A percentile compares a stretch with the other conserved stretches of the same genome.
phyloP scores from a whole-genome alignment of 2,888 invertebrate species.

The Harpalus rufipes region DNA sequence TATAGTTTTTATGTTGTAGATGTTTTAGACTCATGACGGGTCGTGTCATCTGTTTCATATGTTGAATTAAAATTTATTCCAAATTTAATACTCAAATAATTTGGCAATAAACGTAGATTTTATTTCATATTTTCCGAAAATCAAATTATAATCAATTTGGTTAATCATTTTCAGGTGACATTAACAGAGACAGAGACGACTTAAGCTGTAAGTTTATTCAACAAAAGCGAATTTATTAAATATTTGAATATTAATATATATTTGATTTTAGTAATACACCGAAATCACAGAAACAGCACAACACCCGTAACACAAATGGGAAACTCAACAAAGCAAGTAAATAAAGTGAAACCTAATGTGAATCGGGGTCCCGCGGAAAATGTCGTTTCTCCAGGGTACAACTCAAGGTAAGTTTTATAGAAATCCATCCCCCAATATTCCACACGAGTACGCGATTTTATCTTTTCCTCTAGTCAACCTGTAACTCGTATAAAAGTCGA shows the following conservation, averaged over 20 bases:
- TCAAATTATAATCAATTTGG: conserved; percentile 9
- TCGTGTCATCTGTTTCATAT: conserved; percentile 34
- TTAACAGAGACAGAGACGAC: conserved; percentile 87
- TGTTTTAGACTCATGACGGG: conserved; percentile 52
- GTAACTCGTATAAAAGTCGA: conserved; percentile 17
- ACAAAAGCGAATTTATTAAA: background rate
- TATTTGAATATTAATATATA: conserved; percentile 16
- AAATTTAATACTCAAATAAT: conserved; percentile 2
- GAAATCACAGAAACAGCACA: conserved; percentile 87
- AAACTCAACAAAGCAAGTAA: conserved; percentile 90
- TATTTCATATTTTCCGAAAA: background rate
- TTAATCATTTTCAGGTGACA: conserved; percentile 81
- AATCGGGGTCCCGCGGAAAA: conserved; percentile 88
- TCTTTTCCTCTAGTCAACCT: conserved; percentile 45
- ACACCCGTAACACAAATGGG: conserved; percentile 84
- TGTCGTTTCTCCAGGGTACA: conserved; percentile 84
- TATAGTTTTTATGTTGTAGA: conserved; percentile 59
- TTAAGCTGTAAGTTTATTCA: conserved; percentile 85
- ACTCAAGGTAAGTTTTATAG: conserved; percentile 77
- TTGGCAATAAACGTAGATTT: conserved; percentile 19
- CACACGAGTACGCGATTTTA: conserved; percentile 47
- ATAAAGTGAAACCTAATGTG: conserved; percentile 93
- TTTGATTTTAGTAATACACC: conserved; percentile 76
- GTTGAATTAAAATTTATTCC: conserved; percentile 21
- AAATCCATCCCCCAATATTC: conserved; percentile 67